These are phyloP conservation scores for Heteromurus nitidus DNA, from an alignment of 2,888 invertebrate genomes.

Conservation along the genomic window DNA sequence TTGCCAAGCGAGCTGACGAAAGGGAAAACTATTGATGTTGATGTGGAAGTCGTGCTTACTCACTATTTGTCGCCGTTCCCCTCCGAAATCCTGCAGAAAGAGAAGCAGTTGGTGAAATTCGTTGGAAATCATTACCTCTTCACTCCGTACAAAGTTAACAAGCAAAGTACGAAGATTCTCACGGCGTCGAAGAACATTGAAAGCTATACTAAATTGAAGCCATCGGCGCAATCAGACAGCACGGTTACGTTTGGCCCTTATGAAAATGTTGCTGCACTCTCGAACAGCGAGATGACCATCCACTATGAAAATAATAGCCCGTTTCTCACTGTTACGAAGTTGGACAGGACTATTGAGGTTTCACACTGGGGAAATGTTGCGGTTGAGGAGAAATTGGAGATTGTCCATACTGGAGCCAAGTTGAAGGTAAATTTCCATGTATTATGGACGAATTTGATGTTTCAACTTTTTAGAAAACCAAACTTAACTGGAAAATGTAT, in stretches of 20 bases:
- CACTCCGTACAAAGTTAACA: constrained; percentile 86
- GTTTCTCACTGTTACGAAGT: constrained; percentile 91
- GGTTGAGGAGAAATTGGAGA: constrained; percentile 93
- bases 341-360: constrained; percentile 93
- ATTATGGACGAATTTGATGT: no score
- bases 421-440: constrained; percentile 80
- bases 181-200: constrained; percentile 88
- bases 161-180: constrained; percentile 88
- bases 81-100: constrained; percentile 90
- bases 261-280: constrained; percentile 81
- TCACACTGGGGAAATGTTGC: constrained; percentile 99
- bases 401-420: constrained; percentile 93
- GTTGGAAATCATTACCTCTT: constrained; percentile 89
- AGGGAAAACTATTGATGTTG: constrained; percentile 74
- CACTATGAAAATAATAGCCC: constrained; percentile 98
- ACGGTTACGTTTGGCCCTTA: constrained; percentile 93
- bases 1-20: constrained; percentile 61
- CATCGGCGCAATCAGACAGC: constrained; percentile 85
- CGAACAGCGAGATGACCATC: constrained; percentile 72
- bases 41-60: constrained; percentile 85
- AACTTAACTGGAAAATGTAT: no score
- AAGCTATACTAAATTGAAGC: constrained; percentile 87
- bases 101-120: constrained; percentile 94
- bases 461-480: no score
- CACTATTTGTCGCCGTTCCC: constrained; percentile 90